phyloP scores from a whole-genome alignment of 2,113 vertebrate species.

The Actenoides lindsayi region DNA sequence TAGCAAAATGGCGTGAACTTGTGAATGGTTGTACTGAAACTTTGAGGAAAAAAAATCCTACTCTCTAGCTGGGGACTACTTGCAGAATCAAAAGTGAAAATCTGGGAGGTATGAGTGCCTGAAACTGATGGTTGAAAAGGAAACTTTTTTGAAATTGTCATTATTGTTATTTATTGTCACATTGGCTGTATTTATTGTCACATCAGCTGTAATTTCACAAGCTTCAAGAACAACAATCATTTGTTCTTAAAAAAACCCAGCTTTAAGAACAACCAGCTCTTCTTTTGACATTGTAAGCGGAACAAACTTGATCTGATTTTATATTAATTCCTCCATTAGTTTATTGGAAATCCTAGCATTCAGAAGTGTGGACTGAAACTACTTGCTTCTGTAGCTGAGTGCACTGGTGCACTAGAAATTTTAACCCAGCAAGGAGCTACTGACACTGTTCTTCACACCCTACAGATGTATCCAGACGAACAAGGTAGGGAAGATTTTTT shows the following conservation, averaged over 20 bases:
- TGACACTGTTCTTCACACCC: constrained; percentile 87
- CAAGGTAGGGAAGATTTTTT: constrained; percentile 76
- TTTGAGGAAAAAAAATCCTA: background rate
- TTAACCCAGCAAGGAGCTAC: constrained; percentile 89
- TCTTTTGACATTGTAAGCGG: background rate
- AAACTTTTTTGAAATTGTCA: background rate
- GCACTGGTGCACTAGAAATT: constrained; percentile 84
- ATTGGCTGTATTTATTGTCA: background rate
- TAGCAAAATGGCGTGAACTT: background rate
- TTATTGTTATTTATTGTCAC: background rate
- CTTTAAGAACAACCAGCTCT: background rate
- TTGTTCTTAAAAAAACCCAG: background rate
- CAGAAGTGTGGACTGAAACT: constrained; percentile 89
- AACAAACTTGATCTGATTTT: background rate
- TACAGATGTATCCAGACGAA: constrained; percentile 91
- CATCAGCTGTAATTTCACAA: background rate
- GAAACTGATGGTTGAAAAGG: background rate
- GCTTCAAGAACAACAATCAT: background rate
- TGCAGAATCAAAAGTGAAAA: background rate
- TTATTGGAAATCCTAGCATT: constrained; percentile 86
- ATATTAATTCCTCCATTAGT: constrained; percentile 73
- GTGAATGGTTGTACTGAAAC: background rate
- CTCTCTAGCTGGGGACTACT: background rate
- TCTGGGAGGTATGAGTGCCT: background rate
- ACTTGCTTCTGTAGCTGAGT: constrained; percentile 81